Evolutionary conservation across 1,140 invertebrate genomes (phyloP).

Genomic region (Ylistrum balloti): DNA sequence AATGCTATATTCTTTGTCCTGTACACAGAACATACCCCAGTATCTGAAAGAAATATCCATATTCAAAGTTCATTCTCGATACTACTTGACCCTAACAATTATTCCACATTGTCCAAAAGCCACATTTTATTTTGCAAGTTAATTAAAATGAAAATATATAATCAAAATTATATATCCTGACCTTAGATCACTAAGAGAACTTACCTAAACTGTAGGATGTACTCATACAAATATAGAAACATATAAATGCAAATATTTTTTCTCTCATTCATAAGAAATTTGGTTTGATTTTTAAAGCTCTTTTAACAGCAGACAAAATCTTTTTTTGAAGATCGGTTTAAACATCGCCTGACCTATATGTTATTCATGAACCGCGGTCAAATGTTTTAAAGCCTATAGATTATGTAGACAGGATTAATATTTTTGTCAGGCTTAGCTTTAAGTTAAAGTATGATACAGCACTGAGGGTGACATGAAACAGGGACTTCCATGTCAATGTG

Average conservation of each 20-base stretch:
- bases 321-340: slow-evolving; percentile 19
- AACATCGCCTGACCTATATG: not conserved
- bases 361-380: not conserved
- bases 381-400: not conserved
- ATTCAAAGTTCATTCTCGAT: no score
- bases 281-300: not conserved
- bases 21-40: no score
- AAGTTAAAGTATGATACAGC: not conserved
- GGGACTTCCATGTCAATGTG: not conserved
- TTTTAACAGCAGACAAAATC: slow-evolving; percentile 2
- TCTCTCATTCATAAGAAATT: slow-evolving; percentile 1
- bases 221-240: not conserved
- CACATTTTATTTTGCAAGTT: no score
- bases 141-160: not conserved
- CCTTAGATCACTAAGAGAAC: not conserved
- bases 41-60: no score
- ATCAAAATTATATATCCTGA: not conserved
- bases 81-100: no score
- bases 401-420: not conserved
- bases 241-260: not conserved
- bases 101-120: no score
- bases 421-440: slow-evolving; percentile 3
- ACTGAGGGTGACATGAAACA: not conserved
- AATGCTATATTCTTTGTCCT: no score
- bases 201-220: not conserved